These are phyloP conservation scores for Cyrtodaria siliqua DNA, from an alignment of 2,888 invertebrate genomes.

Conservation along the genomic window DNA sequence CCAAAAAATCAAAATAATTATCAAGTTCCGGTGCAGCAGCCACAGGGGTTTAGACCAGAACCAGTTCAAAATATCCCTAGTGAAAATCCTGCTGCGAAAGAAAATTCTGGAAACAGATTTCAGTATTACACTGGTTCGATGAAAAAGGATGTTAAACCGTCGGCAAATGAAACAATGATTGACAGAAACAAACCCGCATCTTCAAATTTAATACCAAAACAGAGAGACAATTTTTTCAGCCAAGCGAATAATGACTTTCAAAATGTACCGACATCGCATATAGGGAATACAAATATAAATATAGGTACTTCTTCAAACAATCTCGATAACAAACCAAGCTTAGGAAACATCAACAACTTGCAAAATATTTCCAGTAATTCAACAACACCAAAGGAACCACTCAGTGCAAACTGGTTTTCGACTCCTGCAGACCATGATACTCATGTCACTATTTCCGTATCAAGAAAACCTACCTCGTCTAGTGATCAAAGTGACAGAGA, in stretches of 20 bases:
- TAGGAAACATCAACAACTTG: too few species aligned
- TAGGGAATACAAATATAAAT: too few species aligned
- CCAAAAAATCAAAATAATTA: slow-evolving; percentile 39
- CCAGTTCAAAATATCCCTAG: slow-evolving; percentile 32
- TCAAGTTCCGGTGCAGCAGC: slow-evolving; percentile 22
- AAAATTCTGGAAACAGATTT: background rate
- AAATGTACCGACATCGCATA: too few species aligned
- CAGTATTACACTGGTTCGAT: background rate
- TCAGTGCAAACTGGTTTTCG: slow-evolving; percentile 70
- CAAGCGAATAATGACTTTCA: too few species aligned
- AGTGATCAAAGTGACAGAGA: background rate
- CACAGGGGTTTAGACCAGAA: slow-evolving; percentile 58
- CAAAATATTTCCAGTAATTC: too few species aligned
- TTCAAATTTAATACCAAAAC: slow-evolving; percentile 29
- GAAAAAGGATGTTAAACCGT: too few species aligned
- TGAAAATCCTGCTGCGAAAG: background rate
- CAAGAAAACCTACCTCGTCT: background rate
- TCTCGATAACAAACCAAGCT: too few species aligned
- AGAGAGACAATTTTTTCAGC: slow-evolving; percentile 8
- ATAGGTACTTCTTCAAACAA: too few species aligned
- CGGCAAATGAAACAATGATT: background rate
- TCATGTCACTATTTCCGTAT: slow-evolving; percentile 61
- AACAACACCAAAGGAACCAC: slow-evolving; percentile 35
- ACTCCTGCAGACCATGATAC: slow-evolving; percentile 68
- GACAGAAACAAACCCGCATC: background rate